Evolutionary conservation across 2,113 vertebrate genomes (phyloP).

Genomic region (Perca fluviatilis): DNA sequence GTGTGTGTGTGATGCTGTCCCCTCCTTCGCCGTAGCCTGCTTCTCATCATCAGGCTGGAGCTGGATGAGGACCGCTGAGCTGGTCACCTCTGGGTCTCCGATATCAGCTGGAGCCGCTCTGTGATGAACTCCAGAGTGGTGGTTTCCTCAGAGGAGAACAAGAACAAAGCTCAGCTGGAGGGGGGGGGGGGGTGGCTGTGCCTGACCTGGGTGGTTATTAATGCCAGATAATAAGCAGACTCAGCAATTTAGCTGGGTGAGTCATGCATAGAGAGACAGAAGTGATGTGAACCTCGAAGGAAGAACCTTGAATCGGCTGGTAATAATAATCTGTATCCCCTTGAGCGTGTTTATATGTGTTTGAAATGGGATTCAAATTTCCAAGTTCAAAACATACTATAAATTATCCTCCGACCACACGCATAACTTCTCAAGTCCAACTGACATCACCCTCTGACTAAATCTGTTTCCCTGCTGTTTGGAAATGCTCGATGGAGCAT

Average conservation of each 20-base stretch:
- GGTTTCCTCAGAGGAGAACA: conserved; percentile 63
- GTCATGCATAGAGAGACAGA: conserved; percentile 51
- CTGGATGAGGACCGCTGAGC: conserved; percentile 65
- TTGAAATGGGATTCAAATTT: conserved; percentile 50
- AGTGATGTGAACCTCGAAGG: conserved; percentile 25
- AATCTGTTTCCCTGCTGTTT: conserved; percentile 61
- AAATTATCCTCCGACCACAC: conserved; percentile 41
- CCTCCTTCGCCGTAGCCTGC: conserved; percentile 61
- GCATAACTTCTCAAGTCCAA: conserved; percentile 23
- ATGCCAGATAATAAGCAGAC: conserved; percentile 72
- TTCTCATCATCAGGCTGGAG: conserved; percentile 68
- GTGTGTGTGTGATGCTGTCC: conserved; percentile 14
- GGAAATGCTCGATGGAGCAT: conserved; percentile 40
- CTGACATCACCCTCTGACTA: conserved; percentile 51
- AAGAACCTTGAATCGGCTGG: conserved; percentile 32
- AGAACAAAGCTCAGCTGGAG: conserved; percentile 76
- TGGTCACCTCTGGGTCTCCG: conserved; percentile 67
- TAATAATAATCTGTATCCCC: conserved; percentile 31
- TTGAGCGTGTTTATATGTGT: conserved; percentile 37
- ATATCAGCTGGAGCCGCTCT: conserved; percentile 69
- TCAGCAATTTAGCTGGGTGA: conserved; percentile 72
- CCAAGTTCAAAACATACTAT: conserved; percentile 33
- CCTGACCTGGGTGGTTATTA: conserved; percentile 65
- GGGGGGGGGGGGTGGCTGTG: neutral
- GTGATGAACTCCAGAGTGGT: conserved; percentile 73